Evolutionary conservation across 2,113 vertebrate genomes (phyloP).

Genomic region (Hemiscyllium ocellatum): DNA sequence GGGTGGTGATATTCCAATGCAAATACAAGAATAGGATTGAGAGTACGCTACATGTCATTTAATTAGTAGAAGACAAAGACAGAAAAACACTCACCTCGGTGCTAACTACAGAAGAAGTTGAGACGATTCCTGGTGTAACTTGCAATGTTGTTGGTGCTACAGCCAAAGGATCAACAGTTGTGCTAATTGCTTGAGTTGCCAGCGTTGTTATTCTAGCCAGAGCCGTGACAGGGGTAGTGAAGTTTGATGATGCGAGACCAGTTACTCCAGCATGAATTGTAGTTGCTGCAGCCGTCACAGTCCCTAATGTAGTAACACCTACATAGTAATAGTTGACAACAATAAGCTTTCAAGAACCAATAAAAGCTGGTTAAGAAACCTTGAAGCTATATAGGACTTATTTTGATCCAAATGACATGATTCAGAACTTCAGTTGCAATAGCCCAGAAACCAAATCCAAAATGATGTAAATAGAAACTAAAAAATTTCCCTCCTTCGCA

Average conservation of each 20-base stretch:
- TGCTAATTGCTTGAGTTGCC: neutral
- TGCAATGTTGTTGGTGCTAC: conserved; percentile 15
- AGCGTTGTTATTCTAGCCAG: conserved; percentile 26
- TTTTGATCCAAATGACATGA: neutral
- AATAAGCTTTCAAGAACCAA: neutral
- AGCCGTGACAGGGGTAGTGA: conserved; percentile 22
- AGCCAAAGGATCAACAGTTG: conserved; percentile 11
- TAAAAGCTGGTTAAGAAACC: neutral
- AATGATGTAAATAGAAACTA: neutral
- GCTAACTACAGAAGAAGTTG: conserved; percentile 14
- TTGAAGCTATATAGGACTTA: neutral
- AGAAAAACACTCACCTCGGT: neutral
- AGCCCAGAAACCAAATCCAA: neutral
- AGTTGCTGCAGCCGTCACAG: conserved; percentile 18
- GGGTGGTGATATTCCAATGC: neutral
- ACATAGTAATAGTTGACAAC: neutral
- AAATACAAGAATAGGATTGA: neutral
- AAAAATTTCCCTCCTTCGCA: neutral
- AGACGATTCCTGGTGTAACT: conserved; percentile 29
- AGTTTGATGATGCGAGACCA: neutral
- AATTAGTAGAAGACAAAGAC: neutral
- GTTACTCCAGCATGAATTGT: neutral
- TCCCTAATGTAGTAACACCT: conserved; percentile 27
- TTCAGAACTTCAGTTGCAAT: neutral
- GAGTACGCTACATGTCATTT: neutral